Base-by-base conservation (phyloP, 2,797 vertebrate genomes). In the Capromys pilorides region DNA sequence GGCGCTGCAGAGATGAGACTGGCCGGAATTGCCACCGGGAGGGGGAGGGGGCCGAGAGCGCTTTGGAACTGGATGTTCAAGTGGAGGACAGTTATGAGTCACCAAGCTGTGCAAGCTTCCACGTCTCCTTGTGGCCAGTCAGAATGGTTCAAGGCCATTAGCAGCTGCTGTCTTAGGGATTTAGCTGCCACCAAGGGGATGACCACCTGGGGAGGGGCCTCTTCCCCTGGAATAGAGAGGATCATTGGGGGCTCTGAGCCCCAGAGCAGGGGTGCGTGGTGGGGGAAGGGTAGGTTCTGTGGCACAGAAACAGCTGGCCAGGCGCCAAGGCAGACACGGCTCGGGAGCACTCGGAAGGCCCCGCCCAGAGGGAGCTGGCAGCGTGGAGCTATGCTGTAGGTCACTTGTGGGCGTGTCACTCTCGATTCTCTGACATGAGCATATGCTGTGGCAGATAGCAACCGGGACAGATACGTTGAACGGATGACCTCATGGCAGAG, bases 1-100 rank as follows among this genome's bases (percentile, higher is more conserved):
- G 85, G 41, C 33, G 0, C 6, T 18, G 77, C 36, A 64, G 82
- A 90, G 73, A 79, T 7, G 80, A 86, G 79, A 45, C 83, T 45
- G 73, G 61, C 85, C 59, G 31, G 88, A 93, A 78, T 86, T 84
- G 33, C 28, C 66, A 67, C 83, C 88, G 94, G 87, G 71, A 62
- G 86, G 80, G 86, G 92, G 51, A 0, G 86, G 45, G 45, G 86
- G 83, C 85, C 90, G 51, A 0, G 86, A 22, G 12, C 3, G 19
- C 67, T 39, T 97, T 86, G 77, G 95, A 94, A 93, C 94, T 62
- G 51, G 49, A 36, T 81, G 96, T 94, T 92, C 80, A 39, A 78
- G 77, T 12, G 26, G 59, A 90, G 86, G 62, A 39, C 0, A 6
- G 39, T 41, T 31, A 11, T 73, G 96, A 92, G 75, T 96, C 94